A percentile compares a stretch with the other conserved stretches of the same genome.
Conservation (phyloP, 2,113 vertebrate genomes). For the Cettia cetti region DNA sequence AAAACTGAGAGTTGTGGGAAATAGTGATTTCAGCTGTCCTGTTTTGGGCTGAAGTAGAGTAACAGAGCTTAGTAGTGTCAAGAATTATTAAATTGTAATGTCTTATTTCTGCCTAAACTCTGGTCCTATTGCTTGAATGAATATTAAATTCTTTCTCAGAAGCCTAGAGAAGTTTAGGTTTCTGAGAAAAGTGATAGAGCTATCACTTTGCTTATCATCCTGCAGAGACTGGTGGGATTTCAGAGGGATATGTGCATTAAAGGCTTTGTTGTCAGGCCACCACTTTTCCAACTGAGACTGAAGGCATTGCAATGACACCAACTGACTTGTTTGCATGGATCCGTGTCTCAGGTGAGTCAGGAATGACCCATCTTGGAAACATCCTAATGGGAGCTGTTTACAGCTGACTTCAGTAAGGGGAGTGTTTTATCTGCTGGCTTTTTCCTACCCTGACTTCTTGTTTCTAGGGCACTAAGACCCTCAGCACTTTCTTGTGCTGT, state of each 20-base stretch:
- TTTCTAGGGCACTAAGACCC: fast-evolving
- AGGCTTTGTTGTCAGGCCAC: not conserved
- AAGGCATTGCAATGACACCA: not conserved
- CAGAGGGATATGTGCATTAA: not conserved
- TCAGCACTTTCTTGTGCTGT: not conserved
- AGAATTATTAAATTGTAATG: not conserved
- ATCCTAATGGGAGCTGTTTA: not conserved
- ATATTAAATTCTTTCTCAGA: not conserved
- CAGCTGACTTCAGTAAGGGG: not conserved
- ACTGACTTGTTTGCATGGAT: not conserved
- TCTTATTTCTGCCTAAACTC: not conserved
- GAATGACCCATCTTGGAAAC: not conserved
- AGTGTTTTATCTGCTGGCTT: not conserved
- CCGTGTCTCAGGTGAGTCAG: fast-evolving
- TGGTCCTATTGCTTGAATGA: not conserved
- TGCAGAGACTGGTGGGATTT: not conserved
- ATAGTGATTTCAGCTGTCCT: not conserved
- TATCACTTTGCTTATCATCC: not conserved
- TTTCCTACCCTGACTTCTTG: not conserved
- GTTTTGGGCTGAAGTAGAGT: not conserved
- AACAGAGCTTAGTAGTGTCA: not conserved
- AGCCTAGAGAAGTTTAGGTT: not conserved
- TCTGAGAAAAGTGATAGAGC: no score
- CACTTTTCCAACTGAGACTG: fast-evolving
- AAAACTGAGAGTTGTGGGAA: not conserved